Conservation (phyloP, 2,888 invertebrate species). For the Strigamia crassipes region DNA sequence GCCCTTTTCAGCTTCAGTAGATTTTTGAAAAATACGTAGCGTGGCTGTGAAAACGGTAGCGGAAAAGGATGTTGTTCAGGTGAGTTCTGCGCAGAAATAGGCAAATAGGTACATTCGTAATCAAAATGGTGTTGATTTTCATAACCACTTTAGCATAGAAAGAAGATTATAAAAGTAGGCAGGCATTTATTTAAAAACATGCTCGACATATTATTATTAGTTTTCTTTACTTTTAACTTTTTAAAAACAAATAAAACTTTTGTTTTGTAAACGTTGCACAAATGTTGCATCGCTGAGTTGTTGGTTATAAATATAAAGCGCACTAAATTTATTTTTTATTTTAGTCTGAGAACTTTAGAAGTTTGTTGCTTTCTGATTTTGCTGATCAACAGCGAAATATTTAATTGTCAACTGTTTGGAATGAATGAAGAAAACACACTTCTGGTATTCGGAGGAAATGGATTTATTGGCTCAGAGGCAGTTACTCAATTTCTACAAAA, state of each 20-base stretch:
- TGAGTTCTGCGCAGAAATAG: background rate
- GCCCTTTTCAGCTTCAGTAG: background rate
- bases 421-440: conserved; percentile 48
- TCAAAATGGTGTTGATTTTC: background rate
- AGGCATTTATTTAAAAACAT: background rate
- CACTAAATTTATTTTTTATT: background rate
- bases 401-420: background rate
- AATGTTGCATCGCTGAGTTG: too few species aligned
- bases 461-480: conserved; percentile 60
- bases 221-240: too few species aligned
- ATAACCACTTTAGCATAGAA: background rate
- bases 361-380: background rate
- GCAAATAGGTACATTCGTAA: background rate
- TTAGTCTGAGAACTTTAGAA: background rate
- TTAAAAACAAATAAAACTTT: too few species aligned
- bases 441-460: conserved; percentile 61
- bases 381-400: background rate
- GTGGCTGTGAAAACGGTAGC: background rate
- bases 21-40: too few species aligned
- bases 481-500: conserved; percentile 56
- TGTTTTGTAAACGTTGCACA: too few species aligned
- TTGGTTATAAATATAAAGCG: too few species aligned
- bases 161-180: background rate
- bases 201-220: too few species aligned
- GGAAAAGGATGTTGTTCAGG: conserved; percentile 15